Evolutionary conservation across 1,140 invertebrate species (phyloP).

Genomic region (Conopomorpha cramerella): DNA sequence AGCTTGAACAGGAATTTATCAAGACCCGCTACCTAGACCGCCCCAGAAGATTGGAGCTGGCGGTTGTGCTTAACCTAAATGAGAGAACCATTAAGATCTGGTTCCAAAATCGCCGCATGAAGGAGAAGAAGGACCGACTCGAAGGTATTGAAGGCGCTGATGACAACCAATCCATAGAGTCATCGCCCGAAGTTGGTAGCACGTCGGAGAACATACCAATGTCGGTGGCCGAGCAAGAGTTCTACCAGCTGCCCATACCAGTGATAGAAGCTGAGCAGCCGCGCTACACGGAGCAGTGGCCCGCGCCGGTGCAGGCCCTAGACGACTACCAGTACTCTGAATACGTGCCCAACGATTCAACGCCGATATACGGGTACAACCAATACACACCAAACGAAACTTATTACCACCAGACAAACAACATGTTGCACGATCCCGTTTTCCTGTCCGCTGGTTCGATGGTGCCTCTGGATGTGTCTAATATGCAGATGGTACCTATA

Average conservation of each 20-base stretch:
- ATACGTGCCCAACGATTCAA: no score
- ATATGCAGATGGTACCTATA: no score
- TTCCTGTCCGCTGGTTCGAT: no score
- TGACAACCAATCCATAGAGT: conserved; percentile 16
- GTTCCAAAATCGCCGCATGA: conserved; percentile 71
- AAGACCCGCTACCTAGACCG: conserved; percentile 95
- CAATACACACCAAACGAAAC: no score
- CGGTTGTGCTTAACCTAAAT: conserved; percentile 86
- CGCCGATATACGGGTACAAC: no score
- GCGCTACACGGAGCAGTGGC: conserved; percentile 7
- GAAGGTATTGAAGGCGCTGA: conserved; percentile 18
- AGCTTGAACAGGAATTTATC: conserved; percentile 95
- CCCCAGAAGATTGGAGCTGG: conserved; percentile 90
- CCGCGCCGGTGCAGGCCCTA: conserved; percentile 1
- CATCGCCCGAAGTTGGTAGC: conserved; percentile 11
- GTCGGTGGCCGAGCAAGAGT: conserved; percentile 11
- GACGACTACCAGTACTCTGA: background rate
- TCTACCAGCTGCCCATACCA: conserved; percentile 5
- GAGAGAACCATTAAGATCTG: conserved; percentile 67
- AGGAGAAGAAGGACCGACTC: conserved; percentile 61
- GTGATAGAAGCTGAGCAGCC: conserved; percentile 3
- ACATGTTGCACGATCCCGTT: no score
- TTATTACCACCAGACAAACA: no score
- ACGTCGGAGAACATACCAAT: background rate
- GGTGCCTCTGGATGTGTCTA: no score